A percentile compares a stretch with the other conserved stretches of the same genome.
These are phyloP conservation scores for Hypsibius dujardini DNA, from an alignment of 1,140 invertebrate genomes.

Conservation along the genomic window DNA sequence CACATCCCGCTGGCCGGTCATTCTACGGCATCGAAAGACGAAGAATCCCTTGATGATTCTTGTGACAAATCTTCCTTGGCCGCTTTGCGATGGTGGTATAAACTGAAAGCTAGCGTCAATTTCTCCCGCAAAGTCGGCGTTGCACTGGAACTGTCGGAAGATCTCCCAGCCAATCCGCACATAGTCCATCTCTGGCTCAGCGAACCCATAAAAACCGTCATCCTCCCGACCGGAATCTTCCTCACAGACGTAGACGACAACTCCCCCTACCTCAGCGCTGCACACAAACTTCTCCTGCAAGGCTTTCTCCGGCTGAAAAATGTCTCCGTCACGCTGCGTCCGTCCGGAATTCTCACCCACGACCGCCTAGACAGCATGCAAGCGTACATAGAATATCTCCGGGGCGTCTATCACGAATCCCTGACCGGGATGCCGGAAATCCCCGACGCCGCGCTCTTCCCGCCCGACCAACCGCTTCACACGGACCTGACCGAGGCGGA, in stretches of 20 bases:
- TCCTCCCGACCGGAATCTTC: not conserved
- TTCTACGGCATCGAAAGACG: too few relatives aligned
- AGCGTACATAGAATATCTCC: not conserved
- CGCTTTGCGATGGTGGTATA: constrained; percentile 48
- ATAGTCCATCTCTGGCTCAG: not conserved
- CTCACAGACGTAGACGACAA: not conserved
- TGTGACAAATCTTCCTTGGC: too few relatives aligned
- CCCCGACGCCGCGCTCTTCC: not conserved
- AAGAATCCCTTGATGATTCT: too few relatives aligned
- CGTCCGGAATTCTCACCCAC: not conserved
- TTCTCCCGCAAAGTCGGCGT: constrained; percentile 56
- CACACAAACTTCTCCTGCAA: not conserved
- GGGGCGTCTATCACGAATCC: not conserved
- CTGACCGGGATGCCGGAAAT: not conserved
- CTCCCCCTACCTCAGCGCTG: not conserved
- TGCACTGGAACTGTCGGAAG: constrained; percentile 43
- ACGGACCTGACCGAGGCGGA: not conserved
- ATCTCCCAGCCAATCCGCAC: constrained; percentile 42
- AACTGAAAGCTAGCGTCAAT: constrained; percentile 53
- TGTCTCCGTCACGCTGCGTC: not conserved
- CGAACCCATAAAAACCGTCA: not conserved
- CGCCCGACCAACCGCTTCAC: not conserved
- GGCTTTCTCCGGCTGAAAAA: not conserved
- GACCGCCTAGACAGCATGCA: not conserved
- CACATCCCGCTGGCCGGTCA: too few relatives aligned